Conservation (phyloP, 2,113 vertebrate species). For the Microcebus tavaratra region DNA sequence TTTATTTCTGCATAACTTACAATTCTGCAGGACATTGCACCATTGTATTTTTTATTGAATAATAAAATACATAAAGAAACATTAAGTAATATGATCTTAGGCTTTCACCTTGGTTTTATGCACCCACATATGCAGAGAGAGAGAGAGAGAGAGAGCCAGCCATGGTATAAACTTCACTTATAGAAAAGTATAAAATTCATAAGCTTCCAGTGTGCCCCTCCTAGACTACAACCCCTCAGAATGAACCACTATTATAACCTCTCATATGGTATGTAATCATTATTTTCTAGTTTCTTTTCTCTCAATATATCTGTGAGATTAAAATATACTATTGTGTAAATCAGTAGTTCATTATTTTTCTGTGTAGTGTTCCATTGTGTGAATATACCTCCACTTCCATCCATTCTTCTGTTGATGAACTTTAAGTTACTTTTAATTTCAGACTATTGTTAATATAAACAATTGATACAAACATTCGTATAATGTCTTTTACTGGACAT, state of each 20-base stretch:
- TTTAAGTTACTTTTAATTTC: not conserved
- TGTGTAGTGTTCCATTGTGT: not conserved
- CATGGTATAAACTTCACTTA: not conserved
- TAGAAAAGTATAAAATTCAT: not conserved
- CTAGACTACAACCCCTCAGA: not conserved
- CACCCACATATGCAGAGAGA: not conserved
- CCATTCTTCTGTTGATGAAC: not conserved
- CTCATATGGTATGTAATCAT: fast-evolving
- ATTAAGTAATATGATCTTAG: not conserved
- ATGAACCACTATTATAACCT: not conserved
- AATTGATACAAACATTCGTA: not conserved
- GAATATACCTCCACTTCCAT: not conserved
- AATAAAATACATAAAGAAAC: not conserved
- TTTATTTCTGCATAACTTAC: not conserved
- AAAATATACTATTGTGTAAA: no score
- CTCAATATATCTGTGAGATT: not conserved
- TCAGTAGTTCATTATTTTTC: not conserved
- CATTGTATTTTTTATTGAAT: not conserved
- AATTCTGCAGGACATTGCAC: not conserved
- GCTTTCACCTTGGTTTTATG: not conserved
- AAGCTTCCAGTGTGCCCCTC: not conserved
- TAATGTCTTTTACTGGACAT: not conserved
- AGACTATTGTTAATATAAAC: not conserved
- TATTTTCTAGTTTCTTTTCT: not conserved
- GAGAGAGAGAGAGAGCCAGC: not conserved